Conservation (phyloP, 2,888 invertebrate species). For the Geotrupes spiniger region DNA sequence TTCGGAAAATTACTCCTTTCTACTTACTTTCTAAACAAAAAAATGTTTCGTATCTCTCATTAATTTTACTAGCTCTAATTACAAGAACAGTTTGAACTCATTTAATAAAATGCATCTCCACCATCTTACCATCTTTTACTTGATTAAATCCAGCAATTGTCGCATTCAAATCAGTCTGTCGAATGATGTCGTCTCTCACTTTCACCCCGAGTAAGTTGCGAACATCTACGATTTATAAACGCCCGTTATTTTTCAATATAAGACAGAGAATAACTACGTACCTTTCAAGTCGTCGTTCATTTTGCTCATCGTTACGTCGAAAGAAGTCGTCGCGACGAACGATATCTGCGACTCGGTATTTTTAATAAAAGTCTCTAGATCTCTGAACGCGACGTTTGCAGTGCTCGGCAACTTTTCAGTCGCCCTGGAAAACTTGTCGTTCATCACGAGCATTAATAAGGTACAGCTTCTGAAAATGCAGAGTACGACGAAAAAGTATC, state of each 20-base stretch:
- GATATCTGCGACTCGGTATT: conserved; percentile 65
- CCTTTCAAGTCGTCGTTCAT: conserved; percentile 64
- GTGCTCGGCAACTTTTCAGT: conserved; percentile 56
- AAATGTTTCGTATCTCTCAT: too few species aligned
- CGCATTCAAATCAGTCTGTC: conserved; percentile 72
- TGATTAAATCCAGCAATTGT: conserved; percentile 70
- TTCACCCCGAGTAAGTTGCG: conserved; percentile 72
- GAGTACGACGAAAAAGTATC: neutral
- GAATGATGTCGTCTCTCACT: conserved; percentile 70
- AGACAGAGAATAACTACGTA: conserved; percentile 37
- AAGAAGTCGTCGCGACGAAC: conserved; percentile 48
- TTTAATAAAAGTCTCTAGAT: conserved; percentile 60
- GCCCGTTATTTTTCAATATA: too few species aligned
- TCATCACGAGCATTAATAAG: conserved; percentile 61
- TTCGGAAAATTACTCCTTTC: too few species aligned
- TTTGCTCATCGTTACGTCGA: conserved; percentile 61
- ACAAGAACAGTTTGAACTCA: too few species aligned
- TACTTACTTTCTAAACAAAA: too few species aligned
- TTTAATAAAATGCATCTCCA: too few species aligned
- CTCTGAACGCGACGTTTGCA: conserved; percentile 58
- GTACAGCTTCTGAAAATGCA: conserved; percentile 53
- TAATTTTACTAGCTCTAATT: too few species aligned
- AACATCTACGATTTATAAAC: conserved; percentile 58
- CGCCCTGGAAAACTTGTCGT: conserved; percentile 59
- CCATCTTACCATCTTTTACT: conserved; percentile 63